Base-by-base conservation (phyloP, 92 coral and sea anemone genomes). In the Anthopleura xanthogrammica region DNA sequence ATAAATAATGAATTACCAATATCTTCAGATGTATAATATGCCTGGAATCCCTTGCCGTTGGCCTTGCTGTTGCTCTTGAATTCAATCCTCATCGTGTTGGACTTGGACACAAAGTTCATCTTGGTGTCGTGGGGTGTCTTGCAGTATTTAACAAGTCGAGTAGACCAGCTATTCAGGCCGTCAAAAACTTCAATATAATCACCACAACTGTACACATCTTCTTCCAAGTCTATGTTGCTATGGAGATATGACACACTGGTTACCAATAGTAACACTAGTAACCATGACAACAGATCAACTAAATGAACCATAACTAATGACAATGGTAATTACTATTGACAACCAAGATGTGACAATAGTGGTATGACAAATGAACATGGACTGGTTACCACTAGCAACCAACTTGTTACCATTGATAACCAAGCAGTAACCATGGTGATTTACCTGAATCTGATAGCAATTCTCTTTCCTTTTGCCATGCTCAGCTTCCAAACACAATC, bases 101-200 rank as follows among this genome's bases (percentile, higher is more conserved):
- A 57, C 24, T 88, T 81, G 5, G 98, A 86, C 52, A 48, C 70
- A 12, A 96, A 79, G 79, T 90, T 78, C 19, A 86, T 73, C 40
- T 82, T 73, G 5, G 62, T 36, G n/a, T 68, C 95, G 0, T 79
- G 77, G 16, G 82, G 71, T 42, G 89, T 68, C 24, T 92, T 94
- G 80, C 99, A 96, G 82, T 86, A 87, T 43, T 87, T 83, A 36
- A 60, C 39, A 41, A 93, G 87, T 3, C 71, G 66, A 5, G 72
- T 41, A 12, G 94, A 88, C 99, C 99, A 96, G 72, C 95, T 88
- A 75, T 84, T 90, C n/a, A 77, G 77, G 41, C 99, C 99, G 65
- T 96, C 99, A 54, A 74, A 83, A 12, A 96, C 86, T 64, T 90
- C 81, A 40, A 96, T 87, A 52, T 83, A 84, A 66, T 96, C 98